phyloP scores from a whole-genome alignment of 2,797 vertebrate species.

The Heterohyrax brucei region DNA sequence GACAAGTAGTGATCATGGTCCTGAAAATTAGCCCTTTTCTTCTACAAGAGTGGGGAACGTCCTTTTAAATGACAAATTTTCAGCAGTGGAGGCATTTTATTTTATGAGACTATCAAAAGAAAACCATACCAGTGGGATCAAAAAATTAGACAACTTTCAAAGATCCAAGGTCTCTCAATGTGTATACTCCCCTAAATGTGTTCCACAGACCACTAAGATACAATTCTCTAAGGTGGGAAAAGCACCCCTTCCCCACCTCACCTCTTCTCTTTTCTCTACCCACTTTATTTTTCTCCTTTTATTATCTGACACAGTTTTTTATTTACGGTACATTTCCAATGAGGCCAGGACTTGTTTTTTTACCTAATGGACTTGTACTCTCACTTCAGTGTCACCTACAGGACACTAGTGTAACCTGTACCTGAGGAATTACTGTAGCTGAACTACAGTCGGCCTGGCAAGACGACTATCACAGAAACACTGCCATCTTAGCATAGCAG shows the following conservation, averaged over 20 bases:
- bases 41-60: not conserved
- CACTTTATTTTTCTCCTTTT: not conserved
- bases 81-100: not conserved
- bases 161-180: fast-evolving
- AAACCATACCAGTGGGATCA: not conserved
- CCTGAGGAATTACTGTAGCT: not conserved
- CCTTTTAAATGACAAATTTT: constrained; percentile 34
- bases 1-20: constrained; percentile 21
- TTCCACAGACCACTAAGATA: fast-evolving
- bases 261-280: no score
- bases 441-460: fast-evolving
- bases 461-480: not conserved
- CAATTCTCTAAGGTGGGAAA: not conserved
- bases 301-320: not conserved
- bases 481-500: not conserved
- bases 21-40: constrained; percentile 46
- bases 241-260: not conserved
- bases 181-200: not conserved
- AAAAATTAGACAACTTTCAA: not conserved
- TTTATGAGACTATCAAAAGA: not conserved
- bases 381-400: not conserved
- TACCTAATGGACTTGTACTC: not conserved
- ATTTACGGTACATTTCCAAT: not conserved
- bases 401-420: not conserved
- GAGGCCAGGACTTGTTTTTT: not conserved